Evolutionary conservation across 2,888 invertebrate genomes (phyloP).

Genomic region (Troides aeacus): DNA sequence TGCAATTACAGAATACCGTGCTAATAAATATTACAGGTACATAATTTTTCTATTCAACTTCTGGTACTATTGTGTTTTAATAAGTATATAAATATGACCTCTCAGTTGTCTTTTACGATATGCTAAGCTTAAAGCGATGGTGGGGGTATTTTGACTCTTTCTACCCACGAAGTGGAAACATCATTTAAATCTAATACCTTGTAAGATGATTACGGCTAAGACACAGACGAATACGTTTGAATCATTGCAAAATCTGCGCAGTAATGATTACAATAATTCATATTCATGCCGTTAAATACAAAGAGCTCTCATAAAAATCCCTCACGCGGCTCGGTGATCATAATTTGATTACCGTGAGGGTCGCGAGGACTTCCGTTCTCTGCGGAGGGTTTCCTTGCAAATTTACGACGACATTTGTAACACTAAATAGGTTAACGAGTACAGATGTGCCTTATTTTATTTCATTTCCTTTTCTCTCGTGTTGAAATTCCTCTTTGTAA

Average conservation of each 20-base stretch:
- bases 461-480: constrained; percentile 11
- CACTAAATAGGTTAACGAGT: constrained; percentile 24
- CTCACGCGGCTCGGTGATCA: constrained; percentile 65
- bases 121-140: too few species aligned
- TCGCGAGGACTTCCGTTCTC: constrained; percentile 46
- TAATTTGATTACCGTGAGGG: constrained; percentile 68
- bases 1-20: too few species aligned
- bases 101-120: too few species aligned
- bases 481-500: constrained; percentile 1
- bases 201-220: too few species aligned
- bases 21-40: too few species aligned
- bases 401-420: constrained; percentile 27
- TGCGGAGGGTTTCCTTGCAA: constrained; percentile 38
- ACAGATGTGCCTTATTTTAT: constrained; percentile 22
- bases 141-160: too few species aligned
- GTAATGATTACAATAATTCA: constrained; percentile 5
- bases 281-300: constrained; percentile 14
- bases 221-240: background rate
- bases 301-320: constrained; percentile 50
- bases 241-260: background rate
- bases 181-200: background rate
- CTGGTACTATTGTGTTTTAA: too few species aligned
- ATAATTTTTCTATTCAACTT: too few species aligned
- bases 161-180: background rate
- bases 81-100: too few species aligned